A percentile compares a stretch with the other conserved stretches of the same genome.
Conservation (phyloP, 2,113 vertebrate species). For the Eudyptes chrysolophus region DNA sequence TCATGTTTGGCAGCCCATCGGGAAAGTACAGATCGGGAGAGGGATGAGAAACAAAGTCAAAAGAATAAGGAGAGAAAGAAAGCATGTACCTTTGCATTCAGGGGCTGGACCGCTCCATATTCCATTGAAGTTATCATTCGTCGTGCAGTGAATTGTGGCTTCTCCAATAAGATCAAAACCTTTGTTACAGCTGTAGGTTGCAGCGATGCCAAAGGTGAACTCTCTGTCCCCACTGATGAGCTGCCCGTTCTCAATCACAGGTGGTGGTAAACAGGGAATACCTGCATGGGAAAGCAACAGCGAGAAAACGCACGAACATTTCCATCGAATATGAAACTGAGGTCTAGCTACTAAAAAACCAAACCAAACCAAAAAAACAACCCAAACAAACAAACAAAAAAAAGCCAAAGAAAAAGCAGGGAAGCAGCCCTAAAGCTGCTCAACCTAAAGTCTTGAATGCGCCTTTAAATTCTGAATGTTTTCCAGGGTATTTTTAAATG, state of each 20-base stretch:
- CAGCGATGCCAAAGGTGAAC: background rate
- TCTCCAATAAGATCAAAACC: conserved; percentile 43
- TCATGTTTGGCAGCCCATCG: background rate
- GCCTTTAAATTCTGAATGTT: background rate
- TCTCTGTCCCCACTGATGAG: accelerated
- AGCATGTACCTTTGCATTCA: conserved; percentile 51
- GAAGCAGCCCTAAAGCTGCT: background rate
- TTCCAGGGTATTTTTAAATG: background rate
- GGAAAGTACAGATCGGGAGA: background rate
- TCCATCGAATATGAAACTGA: background rate
- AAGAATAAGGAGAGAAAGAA: background rate
- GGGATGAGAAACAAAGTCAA: background rate
- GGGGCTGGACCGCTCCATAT: conserved; percentile 48
- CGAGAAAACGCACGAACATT: background rate
- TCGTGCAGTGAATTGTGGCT: background rate
- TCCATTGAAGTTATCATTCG: background rate
- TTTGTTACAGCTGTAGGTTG: conserved; percentile 19
- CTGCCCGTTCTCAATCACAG: background rate
- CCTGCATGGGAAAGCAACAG: background rate
- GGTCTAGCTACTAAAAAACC: background rate
- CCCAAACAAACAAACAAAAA: too few relatives aligned
- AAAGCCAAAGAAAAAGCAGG: background rate
- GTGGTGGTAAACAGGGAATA: conserved; percentile 6
- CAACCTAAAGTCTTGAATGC: background rate
- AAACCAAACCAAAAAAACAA: background rate